Evolutionary conservation across 2,113 vertebrate genomes (phyloP).

Genomic region (Phrynosoma platyrhinos): DNA sequence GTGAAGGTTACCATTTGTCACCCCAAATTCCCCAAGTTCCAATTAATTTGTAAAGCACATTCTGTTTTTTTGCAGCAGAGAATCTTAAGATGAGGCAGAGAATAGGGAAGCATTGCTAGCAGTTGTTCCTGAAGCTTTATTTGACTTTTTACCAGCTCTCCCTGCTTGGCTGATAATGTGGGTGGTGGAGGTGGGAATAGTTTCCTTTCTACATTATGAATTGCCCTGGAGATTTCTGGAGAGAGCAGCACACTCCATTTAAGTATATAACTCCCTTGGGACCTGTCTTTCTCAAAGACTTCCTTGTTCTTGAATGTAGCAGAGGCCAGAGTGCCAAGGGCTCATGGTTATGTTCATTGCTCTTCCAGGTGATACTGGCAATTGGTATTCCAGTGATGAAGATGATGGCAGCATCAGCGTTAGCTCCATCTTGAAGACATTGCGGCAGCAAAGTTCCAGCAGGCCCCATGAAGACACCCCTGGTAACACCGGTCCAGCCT

Average conservation of each 20-base stretch:
- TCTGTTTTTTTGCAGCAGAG: too few relatives aligned
- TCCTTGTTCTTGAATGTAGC: background rate
- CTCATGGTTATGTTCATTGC: fast-evolving
- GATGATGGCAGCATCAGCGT: slow-evolving; percentile 94
- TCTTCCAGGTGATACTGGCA: slow-evolving; percentile 88
- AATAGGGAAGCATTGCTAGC: too few relatives aligned
- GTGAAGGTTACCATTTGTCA: background rate
- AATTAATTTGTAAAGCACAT: too few relatives aligned
- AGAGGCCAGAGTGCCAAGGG: background rate
- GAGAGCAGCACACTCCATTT: background rate
- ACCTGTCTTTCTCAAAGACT: background rate
- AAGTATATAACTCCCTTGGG: background rate
- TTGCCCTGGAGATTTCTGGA: background rate
- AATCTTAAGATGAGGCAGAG: too few relatives aligned
- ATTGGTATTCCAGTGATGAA: slow-evolving; percentile 97
- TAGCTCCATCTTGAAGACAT: slow-evolving; percentile 90
- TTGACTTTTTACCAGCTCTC: too few relatives aligned
- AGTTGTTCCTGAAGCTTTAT: too few relatives aligned
- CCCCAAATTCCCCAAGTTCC: background rate
- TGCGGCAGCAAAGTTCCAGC: slow-evolving; percentile 87
- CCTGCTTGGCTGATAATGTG: too few relatives aligned
- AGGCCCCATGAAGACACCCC: slow-evolving; percentile 56
- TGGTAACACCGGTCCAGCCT: background rate
- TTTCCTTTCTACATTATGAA: background rate
- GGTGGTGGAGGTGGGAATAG: background rate